These are phyloP conservation scores for Apocrypta bakeri DNA, from an alignment of 1,140 invertebrate genomes.

Conservation along the genomic window DNA sequence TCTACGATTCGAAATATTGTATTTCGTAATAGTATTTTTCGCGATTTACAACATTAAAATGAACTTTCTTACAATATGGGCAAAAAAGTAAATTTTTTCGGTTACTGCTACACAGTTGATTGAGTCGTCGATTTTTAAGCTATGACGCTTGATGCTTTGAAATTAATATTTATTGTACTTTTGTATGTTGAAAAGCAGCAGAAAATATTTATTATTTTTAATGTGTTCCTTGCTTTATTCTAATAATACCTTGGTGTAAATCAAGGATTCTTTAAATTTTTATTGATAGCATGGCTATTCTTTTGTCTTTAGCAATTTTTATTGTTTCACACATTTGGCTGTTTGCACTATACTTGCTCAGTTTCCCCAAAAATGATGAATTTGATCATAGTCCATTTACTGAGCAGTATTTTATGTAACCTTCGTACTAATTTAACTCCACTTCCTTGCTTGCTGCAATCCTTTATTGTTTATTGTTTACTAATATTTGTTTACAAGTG, in stretches of 20 bases:
- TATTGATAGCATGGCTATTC: constrained; percentile 37
- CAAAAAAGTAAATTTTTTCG: constrained; percentile 34
- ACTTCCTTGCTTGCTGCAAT: constrained; percentile 26
- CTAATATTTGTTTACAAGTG: background rate
- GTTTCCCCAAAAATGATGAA: background rate
- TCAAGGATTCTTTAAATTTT: background rate
- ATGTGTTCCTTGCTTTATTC: constrained; percentile 3
- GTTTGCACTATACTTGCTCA: constrained; percentile 20
- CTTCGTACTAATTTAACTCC: constrained; percentile 26
- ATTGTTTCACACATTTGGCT: constrained; percentile 2
- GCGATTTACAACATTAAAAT: background rate
- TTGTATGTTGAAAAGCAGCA: constrained; percentile 35
- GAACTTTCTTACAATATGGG: constrained; percentile 30
- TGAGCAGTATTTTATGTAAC: constrained; percentile 11
- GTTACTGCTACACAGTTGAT: constrained; percentile 46
- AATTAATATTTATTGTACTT: constrained; percentile 29
- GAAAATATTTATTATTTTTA: constrained; percentile 23
- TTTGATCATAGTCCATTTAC: background rate
- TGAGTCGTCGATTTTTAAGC: constrained; percentile 53
- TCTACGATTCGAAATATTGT: background rate
- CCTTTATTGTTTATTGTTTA: background rate
- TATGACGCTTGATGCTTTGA: constrained; percentile 48
- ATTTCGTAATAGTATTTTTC: background rate
- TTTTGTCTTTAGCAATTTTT: background rate
- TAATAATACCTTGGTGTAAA: background rate